Percentiles rank a stretch among this genome's conserved stretches.
Conservation (phyloP, 2,797 vertebrate genomes). For the Cyprinodon diabolis region DNA sequence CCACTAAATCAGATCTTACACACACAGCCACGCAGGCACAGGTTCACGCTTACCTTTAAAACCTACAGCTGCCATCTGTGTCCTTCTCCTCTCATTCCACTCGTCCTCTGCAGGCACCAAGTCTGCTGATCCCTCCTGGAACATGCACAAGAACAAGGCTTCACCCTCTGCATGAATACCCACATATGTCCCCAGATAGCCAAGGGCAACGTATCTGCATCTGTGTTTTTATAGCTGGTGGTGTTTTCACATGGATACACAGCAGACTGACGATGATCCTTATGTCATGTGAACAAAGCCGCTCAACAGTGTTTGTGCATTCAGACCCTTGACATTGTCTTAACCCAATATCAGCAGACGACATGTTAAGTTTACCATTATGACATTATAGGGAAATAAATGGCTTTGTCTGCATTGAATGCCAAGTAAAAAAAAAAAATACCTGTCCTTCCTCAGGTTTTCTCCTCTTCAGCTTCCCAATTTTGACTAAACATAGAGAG, state of each 20-base stretch:
- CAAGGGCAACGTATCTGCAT: slow-evolving; percentile 48
- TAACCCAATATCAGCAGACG: slow-evolving; percentile 19
- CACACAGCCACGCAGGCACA: slow-evolving; percentile 10
- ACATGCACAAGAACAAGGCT: slow-evolving; percentile 47
- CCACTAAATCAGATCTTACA: slow-evolving; percentile 70
- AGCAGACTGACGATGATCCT: slow-evolving; percentile 59
- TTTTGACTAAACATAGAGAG: slow-evolving; percentile 85
- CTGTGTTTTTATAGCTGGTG: slow-evolving; percentile 52
- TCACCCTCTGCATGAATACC: slow-evolving; percentile 35
- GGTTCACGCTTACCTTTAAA: slow-evolving; percentile 86
- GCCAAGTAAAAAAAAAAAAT: neutral
- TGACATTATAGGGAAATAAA: slow-evolving; percentile 31
- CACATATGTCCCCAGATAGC: slow-evolving; percentile 25
- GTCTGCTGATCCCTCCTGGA: slow-evolving; percentile 90
- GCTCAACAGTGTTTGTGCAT: slow-evolving; percentile 16
- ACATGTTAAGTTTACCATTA: slow-evolving; percentile 7
- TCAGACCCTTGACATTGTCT: slow-evolving; percentile 22
- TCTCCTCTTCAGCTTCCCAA: slow-evolving; percentile 96
- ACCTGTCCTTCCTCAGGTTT: slow-evolving; percentile 97
- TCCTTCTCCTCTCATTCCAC: slow-evolving; percentile 94
- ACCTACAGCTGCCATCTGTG: slow-evolving; percentile 91
- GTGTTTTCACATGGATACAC: slow-evolving; percentile 64
- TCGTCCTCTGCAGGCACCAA: slow-evolving; percentile 88
- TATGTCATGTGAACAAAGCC: slow-evolving; percentile 54
- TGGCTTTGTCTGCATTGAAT: slow-evolving; percentile 5